phyloP scores from a whole-genome alignment of 2,113 vertebrate genomes.

The Sylvilagus bachmani region DNA sequence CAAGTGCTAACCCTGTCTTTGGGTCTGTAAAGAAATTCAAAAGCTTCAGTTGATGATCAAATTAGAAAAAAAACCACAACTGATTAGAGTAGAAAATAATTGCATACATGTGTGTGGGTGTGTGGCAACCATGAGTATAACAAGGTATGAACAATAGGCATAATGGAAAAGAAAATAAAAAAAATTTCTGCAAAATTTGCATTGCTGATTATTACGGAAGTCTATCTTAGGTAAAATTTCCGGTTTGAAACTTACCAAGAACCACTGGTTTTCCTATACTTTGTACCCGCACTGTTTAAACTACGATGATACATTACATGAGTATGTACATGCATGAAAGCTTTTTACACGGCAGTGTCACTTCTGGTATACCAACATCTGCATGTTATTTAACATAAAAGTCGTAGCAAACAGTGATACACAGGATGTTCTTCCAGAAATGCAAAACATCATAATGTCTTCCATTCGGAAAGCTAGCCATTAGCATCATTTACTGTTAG shows the following conservation, averaged over 20 bases:
- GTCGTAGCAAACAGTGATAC: background rate
- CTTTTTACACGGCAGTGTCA: background rate
- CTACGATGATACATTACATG: background rate
- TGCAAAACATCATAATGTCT: background rate
- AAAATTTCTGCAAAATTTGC: background rate
- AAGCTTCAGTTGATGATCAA: background rate
- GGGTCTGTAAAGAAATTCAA: constrained; percentile 31
- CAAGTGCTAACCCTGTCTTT: constrained; percentile 62
- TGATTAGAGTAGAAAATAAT: background rate
- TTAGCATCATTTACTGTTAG: fast-evolving
- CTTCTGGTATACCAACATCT: background rate
- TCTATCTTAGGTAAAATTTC: background rate
- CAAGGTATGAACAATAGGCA: fast-evolving
- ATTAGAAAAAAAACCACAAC: background rate
- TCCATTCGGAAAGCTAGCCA: background rate
- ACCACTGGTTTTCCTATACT: background rate
- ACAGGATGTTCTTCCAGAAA: background rate
- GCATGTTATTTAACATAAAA: background rate
- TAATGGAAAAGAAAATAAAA: fast-evolving
- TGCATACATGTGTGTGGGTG: fast-evolving
- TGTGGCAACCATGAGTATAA: fast-evolving
- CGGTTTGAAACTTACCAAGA: background rate
- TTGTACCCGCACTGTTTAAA: background rate
- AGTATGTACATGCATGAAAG: background rate
- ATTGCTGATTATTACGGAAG: background rate